Evolutionary conservation across 2,113 vertebrate species (phyloP).

Genomic region (Proteles cristata): DNA sequence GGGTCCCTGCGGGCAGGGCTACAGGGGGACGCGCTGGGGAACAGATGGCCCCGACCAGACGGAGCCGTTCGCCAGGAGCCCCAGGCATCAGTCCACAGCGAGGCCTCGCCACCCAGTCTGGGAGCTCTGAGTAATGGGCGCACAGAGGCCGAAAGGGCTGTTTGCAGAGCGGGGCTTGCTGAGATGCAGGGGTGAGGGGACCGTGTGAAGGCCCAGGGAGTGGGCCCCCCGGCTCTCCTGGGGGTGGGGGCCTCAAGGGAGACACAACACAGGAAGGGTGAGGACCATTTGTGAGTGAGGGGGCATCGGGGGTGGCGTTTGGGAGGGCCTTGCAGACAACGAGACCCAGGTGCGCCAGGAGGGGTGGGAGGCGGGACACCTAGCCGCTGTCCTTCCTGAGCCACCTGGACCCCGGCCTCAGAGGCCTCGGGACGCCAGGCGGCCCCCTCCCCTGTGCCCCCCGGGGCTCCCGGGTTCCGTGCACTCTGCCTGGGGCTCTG

Average conservation of each 20-base stretch:
- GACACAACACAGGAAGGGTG: fast-evolving
- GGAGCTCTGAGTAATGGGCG: fast-evolving
- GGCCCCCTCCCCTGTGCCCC: no score
- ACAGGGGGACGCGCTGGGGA: fast-evolving
- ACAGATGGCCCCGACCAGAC: fast-evolving
- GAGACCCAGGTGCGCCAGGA: fast-evolving
- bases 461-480: fast-evolving
- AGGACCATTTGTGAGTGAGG: fast-evolving
- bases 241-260: not conserved
- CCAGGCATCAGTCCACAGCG: fast-evolving
- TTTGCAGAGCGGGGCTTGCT: fast-evolving
- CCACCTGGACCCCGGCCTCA: fast-evolving
- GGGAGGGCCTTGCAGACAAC: not conserved
- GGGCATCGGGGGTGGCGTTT: fast-evolving
- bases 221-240: not conserved
- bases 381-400: fast-evolving
- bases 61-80: fast-evolving
- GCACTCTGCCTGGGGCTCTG: not conserved
- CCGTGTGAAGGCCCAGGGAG: fast-evolving
- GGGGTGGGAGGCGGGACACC: fast-evolving
- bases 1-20: fast-evolving
- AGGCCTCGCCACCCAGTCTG: fast-evolving
- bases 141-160: fast-evolving
- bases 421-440: not conserved
- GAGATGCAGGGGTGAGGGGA: fast-evolving